Conservation (phyloP, 2,113 vertebrate genomes). For the Terrapene triunguis region DNA sequence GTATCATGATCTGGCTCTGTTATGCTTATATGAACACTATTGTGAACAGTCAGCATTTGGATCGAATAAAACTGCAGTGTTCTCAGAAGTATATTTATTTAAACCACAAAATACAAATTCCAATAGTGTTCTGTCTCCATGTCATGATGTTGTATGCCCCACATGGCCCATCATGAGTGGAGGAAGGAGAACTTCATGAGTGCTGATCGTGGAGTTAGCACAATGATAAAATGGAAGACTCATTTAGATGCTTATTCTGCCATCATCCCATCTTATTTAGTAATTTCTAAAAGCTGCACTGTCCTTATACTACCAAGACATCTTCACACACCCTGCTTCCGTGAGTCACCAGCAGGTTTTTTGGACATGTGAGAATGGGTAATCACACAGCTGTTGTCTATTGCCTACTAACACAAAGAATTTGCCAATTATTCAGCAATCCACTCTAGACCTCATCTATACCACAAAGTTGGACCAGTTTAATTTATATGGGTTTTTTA, state of each 20-base stretch:
- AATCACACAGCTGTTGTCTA: background rate
- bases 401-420: background rate
- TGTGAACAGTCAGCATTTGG: no score
- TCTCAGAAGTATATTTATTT: no score
- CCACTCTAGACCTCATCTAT: background rate
- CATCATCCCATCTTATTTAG: background rate
- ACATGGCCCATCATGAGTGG: no score
- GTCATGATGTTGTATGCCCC: no score
- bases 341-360: background rate
- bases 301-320: background rate
- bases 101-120: no score
- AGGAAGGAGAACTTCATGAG: background rate
- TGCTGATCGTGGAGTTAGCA: background rate
- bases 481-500: background rate
- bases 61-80: no score
- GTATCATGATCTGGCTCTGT: no score
- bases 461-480: background rate
- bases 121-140: no score
- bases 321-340: background rate
- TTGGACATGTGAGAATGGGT: background rate
- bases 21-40: no score
- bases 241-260: background rate
- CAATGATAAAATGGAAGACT: background rate
- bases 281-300: background rate
- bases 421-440: background rate